Evolutionary conservation across 2,797 vertebrate genomes (phyloP), one percentile per base, ranked within the genome.

Genomic region (Rhadinocentrus ornatus): DNA sequence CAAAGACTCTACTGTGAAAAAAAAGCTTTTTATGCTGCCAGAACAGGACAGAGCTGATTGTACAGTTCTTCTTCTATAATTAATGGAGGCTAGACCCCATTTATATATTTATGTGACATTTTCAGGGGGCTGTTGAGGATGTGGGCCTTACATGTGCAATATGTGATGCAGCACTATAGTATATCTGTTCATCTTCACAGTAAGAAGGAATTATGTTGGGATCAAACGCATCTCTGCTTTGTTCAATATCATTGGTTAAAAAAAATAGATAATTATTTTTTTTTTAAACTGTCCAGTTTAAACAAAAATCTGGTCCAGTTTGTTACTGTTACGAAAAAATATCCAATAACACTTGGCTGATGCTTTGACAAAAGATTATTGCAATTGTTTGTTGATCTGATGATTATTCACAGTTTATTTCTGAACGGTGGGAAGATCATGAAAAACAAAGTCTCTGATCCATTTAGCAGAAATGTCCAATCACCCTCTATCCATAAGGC

Each of bases 71-170:
- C 5, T 22, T 69, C 46, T 39, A 61, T 69, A 52, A 22, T 69
- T 60, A 53, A 69, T 60, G 20, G 48, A 31, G 46, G 46, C 57
- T 69, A 46, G 46, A 61, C 53, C 53, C 37, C 48, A 61, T 69
- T 46, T 55, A 56, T 62, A 26, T 39, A 41, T 22, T 32, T 20
- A 55, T 15, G 29, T 46, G 29, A 34, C 37, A 48, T 63, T 24
- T 50, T 27, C 64, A 71, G 53, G 31, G 39, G 20, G 2, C 20
- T 24, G 48, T 3, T 22, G 11, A 58, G 62, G 35, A 41, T 46
- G 59, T 34, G n/a, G 53, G 26, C 29, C 13, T 53, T 15, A 26
- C 22, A 62, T 24, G 61, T 55, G 48, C 6, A n/a, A 27, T 7
- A 70, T 31, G 13, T 54, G 26, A 20, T 41, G 44, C 7, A 50